Evolutionary conservation across 2,888 invertebrate species (phyloP), one percentile per base, ranked within the genome.

Genomic region (Aporophyla nigra): DNA sequence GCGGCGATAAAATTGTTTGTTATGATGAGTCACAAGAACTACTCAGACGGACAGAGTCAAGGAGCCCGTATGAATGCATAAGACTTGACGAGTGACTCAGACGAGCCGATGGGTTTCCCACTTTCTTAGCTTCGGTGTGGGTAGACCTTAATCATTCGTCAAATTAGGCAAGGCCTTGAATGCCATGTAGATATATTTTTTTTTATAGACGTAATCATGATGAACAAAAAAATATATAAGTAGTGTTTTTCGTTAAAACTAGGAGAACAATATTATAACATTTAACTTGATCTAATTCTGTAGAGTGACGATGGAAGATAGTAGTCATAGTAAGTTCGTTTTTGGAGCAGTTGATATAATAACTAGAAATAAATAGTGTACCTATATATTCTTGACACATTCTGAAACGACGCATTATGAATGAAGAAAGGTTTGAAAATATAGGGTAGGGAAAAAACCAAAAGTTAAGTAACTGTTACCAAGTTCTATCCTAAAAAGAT

Each of bases 61-160:
- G 62, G 90, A 91, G 89, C 84, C 91, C 90, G 54, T 89, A 90
- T 80, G 80, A 89, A 88, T 86, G 87, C 88, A 85, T 82, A 80
- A 83, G 78, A 76, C 74, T 56, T 71, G 74, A 84, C 21, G 62
- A 61, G 70, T 90, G 91, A 91, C 77, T 92, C 90, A 91, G 78
- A 74, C 59, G 73, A 78, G 54, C 27, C 79, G 76, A 80, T 78
- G 88, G 91, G 85, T 83, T 92, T 91, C 88, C 84, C 84, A 84
- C 87, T 90, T 87, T 88, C 90, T 87, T 83, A 86, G 83, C 76
- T 76, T 83, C 76, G 16, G 67, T 80, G 86, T 86, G 75, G 84
- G 82, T 24, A 66, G 76, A 66, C 27, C 49, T 80, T 78, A 80
- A 82, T 83, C 76, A 85, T 72, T 78, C 54, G 65, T 68, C 74